A percentile compares a stretch with the other conserved stretches of the same genome.
Conservation (phyloP, 2,113 vertebrate genomes). For the Paratilapia polleni region DNA sequence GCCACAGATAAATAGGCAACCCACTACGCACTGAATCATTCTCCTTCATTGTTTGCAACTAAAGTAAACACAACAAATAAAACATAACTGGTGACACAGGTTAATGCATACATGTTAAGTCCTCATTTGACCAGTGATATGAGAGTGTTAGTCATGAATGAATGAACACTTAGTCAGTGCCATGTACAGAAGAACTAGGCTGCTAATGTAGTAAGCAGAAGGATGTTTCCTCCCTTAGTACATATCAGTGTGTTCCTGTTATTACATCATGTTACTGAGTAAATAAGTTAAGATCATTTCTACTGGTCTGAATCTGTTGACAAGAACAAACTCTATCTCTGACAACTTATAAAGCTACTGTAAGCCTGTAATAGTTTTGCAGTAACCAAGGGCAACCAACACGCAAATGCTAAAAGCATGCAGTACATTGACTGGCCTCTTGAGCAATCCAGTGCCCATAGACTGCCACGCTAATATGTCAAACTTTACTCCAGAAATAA, state of each 20-base stretch:
- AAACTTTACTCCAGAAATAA: not conserved
- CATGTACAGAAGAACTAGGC: not conserved
- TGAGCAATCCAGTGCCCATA: not conserved
- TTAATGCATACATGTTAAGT: not conserved
- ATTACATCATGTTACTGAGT: not conserved
- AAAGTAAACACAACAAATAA: not conserved
- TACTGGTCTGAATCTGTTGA: not conserved
- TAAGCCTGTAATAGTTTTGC: not conserved
- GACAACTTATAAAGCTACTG: not conserved
- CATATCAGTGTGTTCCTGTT: not conserved
- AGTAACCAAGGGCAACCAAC: not conserved
- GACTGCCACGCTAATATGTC: not conserved
- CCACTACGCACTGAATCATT: not conserved
- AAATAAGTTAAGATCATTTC: not conserved
- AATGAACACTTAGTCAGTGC: not conserved
- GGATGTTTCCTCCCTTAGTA: not conserved
- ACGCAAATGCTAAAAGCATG: not conserved
- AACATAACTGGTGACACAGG: not conserved
- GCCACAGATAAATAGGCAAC: not conserved
- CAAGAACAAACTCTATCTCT: not conserved
- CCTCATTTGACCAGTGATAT: conserved; percentile 4
- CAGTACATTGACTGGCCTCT: not conserved
- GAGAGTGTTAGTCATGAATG: not conserved
- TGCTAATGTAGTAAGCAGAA: not conserved
- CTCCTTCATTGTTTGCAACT: not conserved